Conservation (phyloP, 2,888 invertebrate species). For the Atrina japonica region DNA sequence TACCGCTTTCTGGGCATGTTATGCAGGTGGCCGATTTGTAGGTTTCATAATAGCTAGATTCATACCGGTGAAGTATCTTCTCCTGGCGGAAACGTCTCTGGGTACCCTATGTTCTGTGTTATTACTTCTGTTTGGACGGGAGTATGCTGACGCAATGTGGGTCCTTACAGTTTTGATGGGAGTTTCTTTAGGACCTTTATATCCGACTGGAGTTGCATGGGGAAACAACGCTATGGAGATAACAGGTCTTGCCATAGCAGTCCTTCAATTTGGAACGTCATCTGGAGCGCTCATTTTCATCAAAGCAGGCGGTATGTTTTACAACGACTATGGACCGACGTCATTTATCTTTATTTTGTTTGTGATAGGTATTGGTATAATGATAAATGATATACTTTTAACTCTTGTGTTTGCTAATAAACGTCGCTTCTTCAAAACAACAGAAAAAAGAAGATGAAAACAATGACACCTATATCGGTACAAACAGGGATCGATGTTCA, state of each 20-base stretch:
- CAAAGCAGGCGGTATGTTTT: slow-evolving; percentile 56
- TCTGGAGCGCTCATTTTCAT: slow-evolving; percentile 55
- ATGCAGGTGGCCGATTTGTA: slow-evolving; percentile 53
- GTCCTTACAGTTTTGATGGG: slow-evolving; percentile 50
- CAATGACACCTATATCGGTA: too few species aligned
- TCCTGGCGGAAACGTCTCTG: slow-evolving; percentile 49
- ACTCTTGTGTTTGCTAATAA: too few species aligned
- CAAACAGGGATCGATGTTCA: too few species aligned
- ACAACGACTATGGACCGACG: slow-evolving; percentile 48
- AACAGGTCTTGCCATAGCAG: slow-evolving; percentile 58
- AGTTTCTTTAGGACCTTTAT: slow-evolving; percentile 55
- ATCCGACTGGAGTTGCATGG: slow-evolving; percentile 62
- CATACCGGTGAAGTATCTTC: slow-evolving; percentile 51
- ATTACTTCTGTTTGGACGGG: slow-evolving; percentile 45
- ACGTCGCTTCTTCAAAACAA: too few species aligned
- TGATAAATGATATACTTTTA: too few species aligned
- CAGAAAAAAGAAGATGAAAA: too few species aligned
- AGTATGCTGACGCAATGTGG: slow-evolving; percentile 53
- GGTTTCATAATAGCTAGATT: slow-evolving; percentile 53
- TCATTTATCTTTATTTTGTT: slow-evolving; percentile 47
- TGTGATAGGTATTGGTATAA: neutral
- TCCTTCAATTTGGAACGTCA: slow-evolving; percentile 52
- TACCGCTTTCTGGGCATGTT: slow-evolving; percentile 62
- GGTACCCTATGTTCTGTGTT: slow-evolving; percentile 43
- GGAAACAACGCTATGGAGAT: slow-evolving; percentile 57